Evolutionary conservation across 2,888 invertebrate species (phyloP).

Genomic region (Parnassius smintheus): DNA sequence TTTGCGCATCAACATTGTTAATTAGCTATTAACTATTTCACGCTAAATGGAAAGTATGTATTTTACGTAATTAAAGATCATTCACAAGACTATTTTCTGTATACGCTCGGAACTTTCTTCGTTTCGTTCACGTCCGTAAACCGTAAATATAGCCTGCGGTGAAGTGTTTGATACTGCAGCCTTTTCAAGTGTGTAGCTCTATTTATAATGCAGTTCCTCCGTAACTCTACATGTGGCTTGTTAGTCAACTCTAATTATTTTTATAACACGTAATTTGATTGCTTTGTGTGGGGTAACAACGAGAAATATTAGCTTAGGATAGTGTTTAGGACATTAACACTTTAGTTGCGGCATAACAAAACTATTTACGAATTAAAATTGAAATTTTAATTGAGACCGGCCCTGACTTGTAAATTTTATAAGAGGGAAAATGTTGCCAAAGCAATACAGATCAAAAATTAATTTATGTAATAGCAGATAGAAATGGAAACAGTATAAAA

Average conservation of each 20-base stretch:
- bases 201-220: constrained; percentile 3
- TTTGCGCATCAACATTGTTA: too few relatives aligned
- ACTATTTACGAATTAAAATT: too few relatives aligned
- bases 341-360: too few relatives aligned
- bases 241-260: constrained; percentile 38
- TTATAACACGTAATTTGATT: constrained; percentile 31
- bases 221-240: constrained; percentile 5
- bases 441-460: too few relatives aligned
- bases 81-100: constrained; percentile 12
- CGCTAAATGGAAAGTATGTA: constrained; percentile 9
- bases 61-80: constrained; percentile 12
- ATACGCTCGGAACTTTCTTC: constrained; percentile 15
- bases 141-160: constrained; percentile 11
- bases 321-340: background rate
- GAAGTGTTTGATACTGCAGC: constrained; percentile 6
- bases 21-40: background rate
- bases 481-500: too few relatives aligned
- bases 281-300: constrained; percentile 4
- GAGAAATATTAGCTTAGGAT: background rate
- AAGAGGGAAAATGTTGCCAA: too few relatives aligned
- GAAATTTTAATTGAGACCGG: too few relatives aligned
- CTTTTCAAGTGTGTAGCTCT: constrained; percentile 11
- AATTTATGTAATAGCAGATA: too few relatives aligned
- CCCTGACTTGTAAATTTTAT: too few relatives aligned
- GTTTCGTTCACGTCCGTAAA: constrained; percentile 13